Conservation (phyloP, 2,888 invertebrate species). For the Ichneumon xanthorius region DNA sequence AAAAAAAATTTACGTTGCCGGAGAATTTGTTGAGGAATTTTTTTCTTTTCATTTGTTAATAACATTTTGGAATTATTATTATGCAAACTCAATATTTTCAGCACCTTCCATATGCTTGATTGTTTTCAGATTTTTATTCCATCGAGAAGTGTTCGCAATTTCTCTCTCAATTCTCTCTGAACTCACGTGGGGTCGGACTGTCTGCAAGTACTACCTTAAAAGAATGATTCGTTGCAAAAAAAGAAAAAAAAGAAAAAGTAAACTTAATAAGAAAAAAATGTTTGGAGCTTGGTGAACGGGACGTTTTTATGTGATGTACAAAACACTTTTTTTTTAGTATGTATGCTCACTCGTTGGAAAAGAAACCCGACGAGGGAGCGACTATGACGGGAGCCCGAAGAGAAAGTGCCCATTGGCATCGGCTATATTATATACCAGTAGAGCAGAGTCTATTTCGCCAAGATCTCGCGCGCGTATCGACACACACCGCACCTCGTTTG, state of each 20-base stretch:
- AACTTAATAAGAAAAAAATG: neutral
- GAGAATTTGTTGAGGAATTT: too few species aligned
- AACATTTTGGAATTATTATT: too few species aligned
- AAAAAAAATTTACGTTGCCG: too few species aligned
- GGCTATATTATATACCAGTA: neutral
- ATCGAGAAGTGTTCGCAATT: too few species aligned
- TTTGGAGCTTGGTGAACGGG: neutral
- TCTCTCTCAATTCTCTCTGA: too few species aligned
- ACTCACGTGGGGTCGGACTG: too few species aligned
- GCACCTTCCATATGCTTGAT: too few species aligned
- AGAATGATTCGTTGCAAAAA: neutral
- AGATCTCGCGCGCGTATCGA: constrained; percentile 45
- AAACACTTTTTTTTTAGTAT: neutral
- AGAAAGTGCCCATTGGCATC: constrained; percentile 42
- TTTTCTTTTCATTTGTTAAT: too few species aligned
- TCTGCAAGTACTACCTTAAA: too few species aligned
- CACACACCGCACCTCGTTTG: constrained; percentile 17
- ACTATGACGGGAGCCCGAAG: constrained; percentile 24
- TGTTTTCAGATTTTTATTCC: too few species aligned
- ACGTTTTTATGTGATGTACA: neutral
- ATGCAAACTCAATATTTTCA: too few species aligned
- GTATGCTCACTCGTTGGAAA: neutral
- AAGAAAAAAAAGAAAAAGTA: neutral
- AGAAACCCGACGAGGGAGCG: constrained; percentile 1
- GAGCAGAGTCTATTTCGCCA: constrained; percentile 4